Conservation (phyloP, 2,888 invertebrate species). For the Strigamia crassipes region DNA sequence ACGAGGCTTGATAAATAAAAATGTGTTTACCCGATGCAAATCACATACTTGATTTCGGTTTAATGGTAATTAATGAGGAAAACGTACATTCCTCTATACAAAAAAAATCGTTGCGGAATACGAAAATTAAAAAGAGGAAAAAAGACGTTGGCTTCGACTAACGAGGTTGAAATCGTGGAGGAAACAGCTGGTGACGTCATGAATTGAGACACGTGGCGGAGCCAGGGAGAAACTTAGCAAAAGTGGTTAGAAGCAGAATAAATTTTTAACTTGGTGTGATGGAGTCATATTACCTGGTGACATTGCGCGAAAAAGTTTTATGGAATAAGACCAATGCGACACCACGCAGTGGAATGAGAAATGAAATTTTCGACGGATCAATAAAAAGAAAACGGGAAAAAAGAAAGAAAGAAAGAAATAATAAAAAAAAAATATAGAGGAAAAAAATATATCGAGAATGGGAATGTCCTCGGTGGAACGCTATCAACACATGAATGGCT, state of each 20-base stretch:
- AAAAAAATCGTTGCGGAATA: constrained; percentile 11
- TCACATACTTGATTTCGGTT: constrained; percentile 1
- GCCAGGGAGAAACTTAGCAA: background rate
- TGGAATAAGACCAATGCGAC: constrained; percentile 28
- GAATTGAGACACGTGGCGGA: constrained; percentile 18
- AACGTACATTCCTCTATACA: background rate
- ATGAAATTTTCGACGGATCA: constrained; percentile 29
- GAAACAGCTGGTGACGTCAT: constrained; percentile 42
- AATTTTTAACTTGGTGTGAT: constrained; percentile 18
- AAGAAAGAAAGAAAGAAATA: background rate
- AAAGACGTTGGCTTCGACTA: background rate
- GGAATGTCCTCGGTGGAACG: constrained; percentile 1
- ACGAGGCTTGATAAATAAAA: background rate
- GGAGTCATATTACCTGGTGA: constrained; percentile 29
- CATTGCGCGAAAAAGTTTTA: constrained; percentile 39
- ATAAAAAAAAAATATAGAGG: background rate
- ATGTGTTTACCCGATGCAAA: background rate
- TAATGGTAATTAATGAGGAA: constrained; percentile 19
- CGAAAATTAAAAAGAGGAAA: background rate
- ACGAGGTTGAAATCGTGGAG: background rate
- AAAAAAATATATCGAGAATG: background rate
- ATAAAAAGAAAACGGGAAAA: background rate
- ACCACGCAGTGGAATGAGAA: constrained; percentile 2
- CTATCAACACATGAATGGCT: constrained; percentile 39
- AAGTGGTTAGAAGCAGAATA: constrained; percentile 23